These are phyloP conservation scores for Cremastobaeus sp. DNA, from an alignment of 2,888 invertebrate genomes.

Conservation along the genomic window DNA sequence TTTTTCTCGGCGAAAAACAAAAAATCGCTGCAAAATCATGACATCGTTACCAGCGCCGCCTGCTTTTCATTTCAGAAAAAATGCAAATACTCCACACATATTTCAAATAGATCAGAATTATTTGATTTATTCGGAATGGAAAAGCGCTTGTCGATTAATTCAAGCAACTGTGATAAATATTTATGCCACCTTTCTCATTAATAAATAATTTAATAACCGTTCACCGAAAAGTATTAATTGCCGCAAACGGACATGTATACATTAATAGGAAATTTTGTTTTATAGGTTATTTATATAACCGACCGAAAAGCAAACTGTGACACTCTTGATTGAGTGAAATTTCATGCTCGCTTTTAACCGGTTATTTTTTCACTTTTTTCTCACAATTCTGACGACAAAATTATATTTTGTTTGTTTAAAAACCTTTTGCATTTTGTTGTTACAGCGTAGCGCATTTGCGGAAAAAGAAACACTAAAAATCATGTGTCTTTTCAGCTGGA, in stretches of 20 bases:
- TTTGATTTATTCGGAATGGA: too few relatives aligned
- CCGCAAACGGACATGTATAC: too few relatives aligned
- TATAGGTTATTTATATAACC: conserved; percentile 28
- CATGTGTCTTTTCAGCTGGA: neutral
- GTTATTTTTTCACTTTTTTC: conserved; percentile 15
- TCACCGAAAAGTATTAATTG: too few relatives aligned
- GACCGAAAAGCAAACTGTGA: conserved; percentile 5
- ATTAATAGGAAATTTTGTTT: conserved; percentile 29
- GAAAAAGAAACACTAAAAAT: too few relatives aligned
- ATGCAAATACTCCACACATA: conserved; percentile 5
- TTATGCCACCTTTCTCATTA: neutral
- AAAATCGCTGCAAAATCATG: conserved; percentile 53
- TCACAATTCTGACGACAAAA: too few relatives aligned
- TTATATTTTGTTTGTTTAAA: too few relatives aligned
- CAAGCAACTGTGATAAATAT: conserved; percentile 25
- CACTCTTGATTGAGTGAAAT: conserved; percentile 13
- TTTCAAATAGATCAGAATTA: conserved; percentile 21
- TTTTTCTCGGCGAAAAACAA: conserved; percentile 63
- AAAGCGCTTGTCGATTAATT: neutral
- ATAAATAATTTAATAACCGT: conserved; percentile 16
- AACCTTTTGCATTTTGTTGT: too few relatives aligned
- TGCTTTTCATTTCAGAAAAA: conserved; percentile 40
- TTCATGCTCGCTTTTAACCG: conserved; percentile 16
- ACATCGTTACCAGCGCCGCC: conserved; percentile 42
- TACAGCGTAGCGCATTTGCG: too few relatives aligned